These are phyloP conservation scores for Lophius americanus DNA, from an alignment of 2,797 vertebrate species.

Conservation along the genomic window DNA sequence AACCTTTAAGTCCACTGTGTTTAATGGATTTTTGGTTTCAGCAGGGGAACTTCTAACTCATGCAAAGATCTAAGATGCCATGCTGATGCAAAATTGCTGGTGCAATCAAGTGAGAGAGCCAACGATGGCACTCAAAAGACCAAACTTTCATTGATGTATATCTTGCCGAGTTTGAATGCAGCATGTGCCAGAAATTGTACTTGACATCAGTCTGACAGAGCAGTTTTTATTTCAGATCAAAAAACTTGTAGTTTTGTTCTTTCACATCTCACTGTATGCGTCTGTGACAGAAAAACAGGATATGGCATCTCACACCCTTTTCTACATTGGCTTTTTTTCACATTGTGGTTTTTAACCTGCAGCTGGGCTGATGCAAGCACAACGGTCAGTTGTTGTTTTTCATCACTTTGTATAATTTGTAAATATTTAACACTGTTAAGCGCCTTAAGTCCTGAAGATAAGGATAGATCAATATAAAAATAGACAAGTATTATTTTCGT, in stretches of 20 bases:
- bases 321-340: conserved; percentile 27
- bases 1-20: too few species aligned
- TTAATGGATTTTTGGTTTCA: too few species aligned
- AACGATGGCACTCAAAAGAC: neutral
- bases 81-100: conserved; percentile 1
- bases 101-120: too few species aligned
- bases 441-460: neutral
- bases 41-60: conserved; percentile 14
- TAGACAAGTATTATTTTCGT: neutral
- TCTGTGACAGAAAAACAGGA: conserved; percentile 73
- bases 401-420: neutral
- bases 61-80: conserved; percentile 8
- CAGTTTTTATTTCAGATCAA: neutral
- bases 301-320: conserved; percentile 53
- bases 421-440: conserved; percentile 5
- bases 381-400: conserved; percentile 29
- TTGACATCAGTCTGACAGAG: conserved; percentile 10
- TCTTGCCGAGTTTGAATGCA: conserved; percentile 33
- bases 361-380: conserved; percentile 38
- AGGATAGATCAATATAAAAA: neutral
- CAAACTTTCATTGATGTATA: conserved; percentile 31
- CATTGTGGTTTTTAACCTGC: conserved; percentile 55
- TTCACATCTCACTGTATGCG: conserved; percentile 5
- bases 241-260: conserved; percentile 25
- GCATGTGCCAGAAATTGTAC: neutral